Evolutionary conservation across 2,888 invertebrate species (phyloP), one percentile per base, ranked within the genome.

Genomic region (Cephus spinipes): DNA sequence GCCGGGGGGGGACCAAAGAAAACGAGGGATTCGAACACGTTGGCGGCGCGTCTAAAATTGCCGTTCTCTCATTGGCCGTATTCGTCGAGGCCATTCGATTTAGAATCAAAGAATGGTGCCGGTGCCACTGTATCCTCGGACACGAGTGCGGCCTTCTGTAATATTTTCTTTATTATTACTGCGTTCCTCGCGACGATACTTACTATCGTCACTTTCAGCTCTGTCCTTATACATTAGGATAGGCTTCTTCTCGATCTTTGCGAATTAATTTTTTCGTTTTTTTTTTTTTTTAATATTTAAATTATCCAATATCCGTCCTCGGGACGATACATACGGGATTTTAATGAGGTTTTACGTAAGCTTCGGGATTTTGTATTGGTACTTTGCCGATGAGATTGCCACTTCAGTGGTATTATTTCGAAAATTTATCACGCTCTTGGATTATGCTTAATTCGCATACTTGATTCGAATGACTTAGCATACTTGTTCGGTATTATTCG

Each of bases 71-170:
- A 88, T 89, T 90, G 90, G 89, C 79, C 85, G 88, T 84, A 83
- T 82, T 85, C 81, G 84, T 84, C 87, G 88, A 88, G 88, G 90
- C 89, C 88, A 86, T 89, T 90, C 87, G 89, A 89, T 90, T 90
- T 87, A 86, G 87, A 87, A 88, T 89, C 85, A 86, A 88, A 88
- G 85, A 90, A 90, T 89, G 87, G 88, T 87, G 87, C 55, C 69
- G 68, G 31, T 68, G 73, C 68, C n/a, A 32, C 69, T 32, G 68
- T 81, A 83, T 86, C 85, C 83, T 85, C 85, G 81, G 73, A 30
- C 74, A 33, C 55, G 55, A 55, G 55, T 55, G 23, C 9, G 55
- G 55, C 55, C 55, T 55, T 55, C 55, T 55, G 55, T 55, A 23
- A 55, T 55, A 55, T 55, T 55, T 55, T 55, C 55, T 55, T 55